Base-by-base conservation (phyloP, 2,797 vertebrate genomes). In the Thalassophryne amazonica region DNA sequence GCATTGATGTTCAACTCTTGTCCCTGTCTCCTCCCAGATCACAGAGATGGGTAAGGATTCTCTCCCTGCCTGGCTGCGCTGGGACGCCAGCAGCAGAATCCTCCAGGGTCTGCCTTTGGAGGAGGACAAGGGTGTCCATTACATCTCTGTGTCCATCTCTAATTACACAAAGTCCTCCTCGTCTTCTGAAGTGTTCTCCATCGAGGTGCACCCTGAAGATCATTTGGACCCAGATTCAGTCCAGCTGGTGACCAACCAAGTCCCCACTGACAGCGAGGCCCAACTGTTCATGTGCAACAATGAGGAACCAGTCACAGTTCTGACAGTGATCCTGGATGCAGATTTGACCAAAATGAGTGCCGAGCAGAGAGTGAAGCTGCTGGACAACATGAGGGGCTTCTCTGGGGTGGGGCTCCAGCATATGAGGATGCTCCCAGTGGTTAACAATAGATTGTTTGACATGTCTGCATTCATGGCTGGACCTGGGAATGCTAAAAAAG, bases 401-500 rank as follows among this genome's bases (percentile, higher is more conserved):
- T 97, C 96, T 0, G 90, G 92, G 34, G 92, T 98, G 30, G 93
- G 87, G 14, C 88, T 94, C 15, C 91, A 88, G 69, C 87, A 89
- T 60, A 98, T 99, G 96, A 98, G 93, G 84, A 80, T 98, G 28
- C 93, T 97, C 36, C 96, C 97, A 0, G 97, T 99, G 74, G 95
- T 99, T 63, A 98, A 99, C 86, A 99, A 99, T 70, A 86, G 94
- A 70, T 92, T 99, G 29, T 99, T 99, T 18, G 97, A 99, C 68
- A 99, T 99, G 97, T 98, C 97, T 0, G 97, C 97, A 0, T 99
- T 99, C 71, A 97, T 99, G 97, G 97, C 97, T 2, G 97, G 97
- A 13, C 97, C 97, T 0, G 97, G 97, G 27, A 99, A 99, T 21
- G 97, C 97, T 28, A 99, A 98, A 66, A 99, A 98, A 73, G 96